Evolutionary conservation across 2,113 vertebrate genomes (phyloP).

Genomic region (Dolichotis patagonum): DNA sequence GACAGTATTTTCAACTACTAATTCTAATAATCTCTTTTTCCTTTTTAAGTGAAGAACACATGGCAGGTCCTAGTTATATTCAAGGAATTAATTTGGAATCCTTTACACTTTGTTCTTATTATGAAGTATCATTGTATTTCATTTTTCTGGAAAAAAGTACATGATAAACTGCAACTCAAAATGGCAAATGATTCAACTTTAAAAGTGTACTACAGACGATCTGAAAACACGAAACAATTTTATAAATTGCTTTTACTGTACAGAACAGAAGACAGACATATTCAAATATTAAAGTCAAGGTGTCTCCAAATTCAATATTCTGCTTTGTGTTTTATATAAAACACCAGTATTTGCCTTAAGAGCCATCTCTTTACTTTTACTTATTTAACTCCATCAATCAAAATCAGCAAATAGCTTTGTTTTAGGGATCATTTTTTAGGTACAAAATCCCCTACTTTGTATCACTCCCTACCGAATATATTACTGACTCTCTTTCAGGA

Average conservation of each 20-base stretch:
- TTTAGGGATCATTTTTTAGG: constrained; percentile 2
- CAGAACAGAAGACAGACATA: neutral
- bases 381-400: constrained; percentile 14
- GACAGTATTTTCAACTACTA: neutral
- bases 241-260: constrained; percentile 9
- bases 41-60: neutral
- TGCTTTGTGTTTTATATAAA: neutral
- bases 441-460: neutral
- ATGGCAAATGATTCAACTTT: neutral
- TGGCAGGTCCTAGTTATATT: neutral
- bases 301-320: neutral
- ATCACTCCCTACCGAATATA: neutral
- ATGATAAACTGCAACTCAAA: neutral
- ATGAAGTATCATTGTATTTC: neutral
- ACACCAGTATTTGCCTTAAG: neutral
- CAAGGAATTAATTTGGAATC: neutral
- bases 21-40: neutral
- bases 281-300: neutral
- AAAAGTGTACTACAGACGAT: neutral
- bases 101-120: neutral
- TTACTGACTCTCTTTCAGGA: neutral
- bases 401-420: neutral
- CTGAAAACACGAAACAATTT: neutral
- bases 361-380: neutral
- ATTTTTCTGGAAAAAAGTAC: constrained; percentile 14